These are phyloP conservation scores for Sebastolobus alascanus DNA, from an alignment of 2,797 vertebrate species.

Conservation along the genomic window DNA sequence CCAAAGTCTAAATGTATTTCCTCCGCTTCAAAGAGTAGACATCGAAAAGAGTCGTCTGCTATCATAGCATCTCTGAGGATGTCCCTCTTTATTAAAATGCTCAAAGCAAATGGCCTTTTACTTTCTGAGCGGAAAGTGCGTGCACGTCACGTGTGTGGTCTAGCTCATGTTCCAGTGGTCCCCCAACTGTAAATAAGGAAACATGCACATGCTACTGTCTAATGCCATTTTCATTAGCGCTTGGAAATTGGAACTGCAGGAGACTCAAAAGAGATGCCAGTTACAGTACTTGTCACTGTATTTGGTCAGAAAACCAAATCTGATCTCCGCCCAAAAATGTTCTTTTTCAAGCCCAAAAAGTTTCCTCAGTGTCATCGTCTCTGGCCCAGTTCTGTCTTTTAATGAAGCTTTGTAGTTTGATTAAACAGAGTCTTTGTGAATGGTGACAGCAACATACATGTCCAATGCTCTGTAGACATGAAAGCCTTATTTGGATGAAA, in stretches of 20 bases:
- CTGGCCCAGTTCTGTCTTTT: conserved; percentile 68
- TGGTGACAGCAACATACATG: conserved; percentile 66
- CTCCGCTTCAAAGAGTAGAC: conserved; percentile 22
- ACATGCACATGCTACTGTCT: conserved; percentile 61
- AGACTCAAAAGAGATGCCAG: conserved; percentile 56
- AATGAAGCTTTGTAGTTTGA: conserved; percentile 79
- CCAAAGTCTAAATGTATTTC: conserved; percentile 21
- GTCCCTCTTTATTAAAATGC: conserved; percentile 41
- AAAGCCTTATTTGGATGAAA: conserved; percentile 54
- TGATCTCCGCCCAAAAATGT: conserved; percentile 55
- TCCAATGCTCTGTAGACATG: conserved; percentile 49
- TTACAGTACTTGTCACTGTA: conserved; percentile 48
- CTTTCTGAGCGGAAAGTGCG: conserved; percentile 50
- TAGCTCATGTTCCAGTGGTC: conserved; percentile 44
- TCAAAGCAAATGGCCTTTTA: conserved; percentile 34
- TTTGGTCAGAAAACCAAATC: conserved; percentile 66
- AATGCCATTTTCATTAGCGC: conserved; percentile 67
- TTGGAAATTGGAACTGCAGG: conserved; percentile 58
- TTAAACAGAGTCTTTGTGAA: conserved; percentile 68
- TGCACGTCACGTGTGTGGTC: conserved; percentile 56
- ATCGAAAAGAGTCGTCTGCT: conserved; percentile 29
- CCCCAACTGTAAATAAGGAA: conserved; percentile 57
- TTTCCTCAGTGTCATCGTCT: conserved; percentile 68
- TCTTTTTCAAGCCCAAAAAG: conserved; percentile 41
- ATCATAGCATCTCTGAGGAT: conserved; percentile 53